Evolutionary conservation across 1,140 invertebrate species (phyloP).

Genomic region (Gryon sp.): DNA sequence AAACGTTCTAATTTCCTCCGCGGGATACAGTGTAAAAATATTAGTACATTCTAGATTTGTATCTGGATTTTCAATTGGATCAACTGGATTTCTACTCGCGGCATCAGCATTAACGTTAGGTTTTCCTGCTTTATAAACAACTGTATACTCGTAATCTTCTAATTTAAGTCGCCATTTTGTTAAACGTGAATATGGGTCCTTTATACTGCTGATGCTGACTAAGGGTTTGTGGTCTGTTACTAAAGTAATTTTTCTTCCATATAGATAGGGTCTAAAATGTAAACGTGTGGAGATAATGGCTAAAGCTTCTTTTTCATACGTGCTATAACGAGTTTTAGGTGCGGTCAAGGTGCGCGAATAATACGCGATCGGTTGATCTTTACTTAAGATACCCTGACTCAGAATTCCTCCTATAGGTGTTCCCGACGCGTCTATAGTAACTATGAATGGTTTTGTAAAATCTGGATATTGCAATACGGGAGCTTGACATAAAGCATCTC

Average conservation of each 20-base stretch:
- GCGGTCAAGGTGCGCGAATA: too few relatives aligned
- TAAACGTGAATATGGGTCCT: conserved; percentile 1
- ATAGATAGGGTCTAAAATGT: too few relatives aligned
- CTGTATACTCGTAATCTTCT: too few relatives aligned
- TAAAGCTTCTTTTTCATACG: too few relatives aligned
- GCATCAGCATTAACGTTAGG: too few relatives aligned
- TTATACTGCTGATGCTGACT: background rate
- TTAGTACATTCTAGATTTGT: conserved; percentile 27
- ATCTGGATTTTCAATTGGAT: conserved; percentile 63
- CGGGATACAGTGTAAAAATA: too few relatives aligned
- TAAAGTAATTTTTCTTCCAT: background rate
- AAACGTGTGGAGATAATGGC: too few relatives aligned
- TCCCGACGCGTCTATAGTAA: conserved; percentile 66
- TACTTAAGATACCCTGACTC: conserved; percentile 47
- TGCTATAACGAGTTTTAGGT: conserved; percentile 57
- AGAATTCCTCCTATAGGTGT: conserved; percentile 59
- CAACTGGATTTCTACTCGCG: too few relatives aligned
- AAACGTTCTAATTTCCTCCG: too few relatives aligned
- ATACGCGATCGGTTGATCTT: conserved; percentile 58
- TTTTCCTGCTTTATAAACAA: too few relatives aligned
- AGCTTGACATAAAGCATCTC: too few relatives aligned
- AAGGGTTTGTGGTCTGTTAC: too few relatives aligned
- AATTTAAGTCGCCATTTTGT: background rate
- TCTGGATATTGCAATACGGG: conserved; percentile 55
- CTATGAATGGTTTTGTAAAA: conserved; percentile 65